phyloP scores from a whole-genome alignment of 2,113 vertebrate genomes.

The Phaethon lepturus region DNA sequence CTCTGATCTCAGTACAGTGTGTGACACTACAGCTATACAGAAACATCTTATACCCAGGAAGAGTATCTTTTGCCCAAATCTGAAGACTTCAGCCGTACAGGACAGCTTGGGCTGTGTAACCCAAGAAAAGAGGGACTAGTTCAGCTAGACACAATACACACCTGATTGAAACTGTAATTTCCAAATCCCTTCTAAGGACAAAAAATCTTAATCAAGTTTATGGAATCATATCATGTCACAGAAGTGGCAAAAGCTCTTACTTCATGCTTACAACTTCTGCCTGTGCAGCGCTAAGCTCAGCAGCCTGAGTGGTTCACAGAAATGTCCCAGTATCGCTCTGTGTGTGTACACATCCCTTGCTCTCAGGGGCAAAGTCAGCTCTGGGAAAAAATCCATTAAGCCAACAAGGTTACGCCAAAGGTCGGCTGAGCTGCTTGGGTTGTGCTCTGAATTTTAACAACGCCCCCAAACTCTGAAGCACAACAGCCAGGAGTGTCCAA shows the following conservation, averaged over 20 bases:
- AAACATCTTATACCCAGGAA: not conserved
- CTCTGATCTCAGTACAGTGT: not conserved
- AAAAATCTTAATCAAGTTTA: not conserved
- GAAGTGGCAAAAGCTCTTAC: not conserved
- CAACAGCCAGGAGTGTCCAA: not conserved
- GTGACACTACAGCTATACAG: not conserved
- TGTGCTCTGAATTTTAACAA: conserved; percentile 53
- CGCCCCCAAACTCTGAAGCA: not conserved
- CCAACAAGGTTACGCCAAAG: not conserved
- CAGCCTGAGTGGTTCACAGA: not conserved
- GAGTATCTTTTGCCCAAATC: not conserved
- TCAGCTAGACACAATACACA: not conserved
- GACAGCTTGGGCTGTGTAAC: not conserved
- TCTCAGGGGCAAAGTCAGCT: conserved; percentile 10
- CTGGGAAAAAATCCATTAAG: conserved; percentile 11
- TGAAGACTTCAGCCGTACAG: not conserved
- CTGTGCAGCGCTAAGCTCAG: not conserved
- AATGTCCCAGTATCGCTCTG: not conserved
- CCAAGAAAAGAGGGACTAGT: not conserved
- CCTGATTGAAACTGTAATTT: not conserved
- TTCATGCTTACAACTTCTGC: not conserved
- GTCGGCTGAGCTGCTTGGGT: not conserved
- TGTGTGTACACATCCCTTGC: not conserved
- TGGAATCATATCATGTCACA: not conserved
- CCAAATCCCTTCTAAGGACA: not conserved